Conservation (phyloP, 2,888 invertebrate genomes). For the Lobophora halterata region DNA sequence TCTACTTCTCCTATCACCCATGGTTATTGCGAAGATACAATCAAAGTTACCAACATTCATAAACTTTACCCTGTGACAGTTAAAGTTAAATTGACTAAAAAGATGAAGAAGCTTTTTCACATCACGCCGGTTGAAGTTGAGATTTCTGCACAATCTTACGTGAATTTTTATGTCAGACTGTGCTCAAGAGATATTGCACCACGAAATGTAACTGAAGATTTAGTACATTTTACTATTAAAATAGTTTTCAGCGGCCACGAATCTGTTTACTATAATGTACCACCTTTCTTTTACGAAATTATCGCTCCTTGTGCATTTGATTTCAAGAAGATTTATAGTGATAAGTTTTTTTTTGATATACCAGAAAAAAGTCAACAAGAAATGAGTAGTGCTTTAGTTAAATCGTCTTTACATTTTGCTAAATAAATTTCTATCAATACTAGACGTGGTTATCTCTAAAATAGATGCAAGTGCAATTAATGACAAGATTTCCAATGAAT, state of each 20-base stretch:
- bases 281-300: constrained; percentile 62
- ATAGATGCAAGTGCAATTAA: constrained; percentile 15
- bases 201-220: constrained; percentile 36
- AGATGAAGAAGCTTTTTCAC: constrained; percentile 55
- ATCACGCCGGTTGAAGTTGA: constrained; percentile 50
- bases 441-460: constrained; percentile 6
- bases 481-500: constrained; percentile 44
- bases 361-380: constrained; percentile 12
- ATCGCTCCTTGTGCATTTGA: constrained; percentile 53
- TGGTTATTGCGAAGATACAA: constrained; percentile 52
- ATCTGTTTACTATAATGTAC: constrained; percentile 48
- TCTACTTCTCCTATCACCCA: constrained; percentile 44
- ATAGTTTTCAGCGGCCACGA: constrained; percentile 48
- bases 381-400: constrained; percentile 1
- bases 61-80: constrained; percentile 46
- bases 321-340: constrained; percentile 46
- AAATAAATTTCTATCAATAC: constrained; percentile 2
- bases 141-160: constrained; percentile 39
- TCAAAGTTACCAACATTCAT: constrained; percentile 52
- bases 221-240: constrained; percentile 61
- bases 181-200: constrained; percentile 42
- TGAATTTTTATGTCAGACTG: constrained; percentile 43
- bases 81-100: constrained; percentile 53
- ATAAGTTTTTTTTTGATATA: constrained; percentile 39
- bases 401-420: constrained; percentile 5